Percentiles rank a stretch among this genome's conserved stretches.
phyloP scores from a whole-genome alignment of 2,113 vertebrate genomes.

The Ptyas mucosa region DNA sequence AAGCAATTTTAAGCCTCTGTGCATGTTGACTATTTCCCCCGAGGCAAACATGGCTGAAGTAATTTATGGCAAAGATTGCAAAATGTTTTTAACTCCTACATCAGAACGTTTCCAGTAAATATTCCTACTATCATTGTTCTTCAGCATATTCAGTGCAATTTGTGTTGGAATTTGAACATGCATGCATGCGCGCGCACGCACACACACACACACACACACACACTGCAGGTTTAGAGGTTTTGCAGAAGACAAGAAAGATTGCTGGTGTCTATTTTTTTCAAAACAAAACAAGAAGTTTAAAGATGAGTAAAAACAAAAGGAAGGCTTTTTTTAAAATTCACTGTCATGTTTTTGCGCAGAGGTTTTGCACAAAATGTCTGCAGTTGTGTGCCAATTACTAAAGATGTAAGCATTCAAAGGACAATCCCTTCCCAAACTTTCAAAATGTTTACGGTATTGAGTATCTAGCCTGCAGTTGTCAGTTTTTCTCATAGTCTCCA shows the following conservation, averaged over 20 bases:
- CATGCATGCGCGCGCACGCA: too few relatives aligned
- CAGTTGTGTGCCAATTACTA: background rate
- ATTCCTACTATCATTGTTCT: background rate
- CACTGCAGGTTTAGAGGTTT: background rate
- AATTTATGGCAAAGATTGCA: background rate
- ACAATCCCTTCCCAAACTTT: background rate
- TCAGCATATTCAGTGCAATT: slow-evolving; percentile 11
- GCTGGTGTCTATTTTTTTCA: background rate
- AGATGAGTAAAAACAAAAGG: slow-evolving; percentile 23
- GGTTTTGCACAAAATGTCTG: background rate
- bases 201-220: background rate
- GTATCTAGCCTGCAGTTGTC: background rate
- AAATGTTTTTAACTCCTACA: background rate
- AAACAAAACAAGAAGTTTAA: slow-evolving; percentile 2
- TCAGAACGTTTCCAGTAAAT: background rate
- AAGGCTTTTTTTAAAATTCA: slow-evolving; percentile 11
- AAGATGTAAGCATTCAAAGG: background rate
- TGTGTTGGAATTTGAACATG: background rate
- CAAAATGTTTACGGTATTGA: background rate
- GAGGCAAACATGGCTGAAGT: background rate
- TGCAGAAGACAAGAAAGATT: background rate
- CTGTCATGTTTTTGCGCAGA: background rate
- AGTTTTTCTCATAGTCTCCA: background rate
- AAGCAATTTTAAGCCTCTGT: too few relatives aligned
- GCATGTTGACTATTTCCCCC: background rate